These are phyloP conservation scores for Cryptosula pallasiana DNA, from an alignment of 2,888 invertebrate species.

Conservation along the genomic window DNA sequence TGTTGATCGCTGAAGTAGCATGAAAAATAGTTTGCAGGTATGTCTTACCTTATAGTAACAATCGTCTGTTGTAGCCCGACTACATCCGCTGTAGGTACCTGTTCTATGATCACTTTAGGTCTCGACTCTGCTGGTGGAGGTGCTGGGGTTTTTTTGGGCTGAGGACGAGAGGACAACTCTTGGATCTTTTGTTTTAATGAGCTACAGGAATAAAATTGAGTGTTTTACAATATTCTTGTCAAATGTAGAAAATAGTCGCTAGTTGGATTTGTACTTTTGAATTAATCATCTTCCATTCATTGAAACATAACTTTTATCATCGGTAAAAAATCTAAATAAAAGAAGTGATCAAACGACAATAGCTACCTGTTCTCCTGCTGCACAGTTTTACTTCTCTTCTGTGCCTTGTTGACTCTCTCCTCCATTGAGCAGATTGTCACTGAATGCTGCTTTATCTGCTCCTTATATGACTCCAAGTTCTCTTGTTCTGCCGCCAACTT, in stretches of 20 bases:
- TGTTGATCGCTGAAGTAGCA: too few relatives aligned
- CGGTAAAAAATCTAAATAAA: too few relatives aligned
- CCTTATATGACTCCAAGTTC: slow-evolving; percentile 41
- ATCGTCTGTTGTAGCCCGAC: slow-evolving; percentile 44
- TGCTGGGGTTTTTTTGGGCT: not conserved
- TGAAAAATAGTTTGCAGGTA: too few relatives aligned
- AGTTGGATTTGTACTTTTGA: too few relatives aligned
- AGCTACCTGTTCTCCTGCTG: slow-evolving; percentile 26
- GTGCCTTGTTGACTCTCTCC: slow-evolving; percentile 44
- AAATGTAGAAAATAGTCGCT: too few relatives aligned
- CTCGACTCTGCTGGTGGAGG: slow-evolving; percentile 37
- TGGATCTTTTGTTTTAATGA: slow-evolving; percentile 16
- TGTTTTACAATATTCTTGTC: too few relatives aligned
- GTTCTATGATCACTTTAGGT: slow-evolving; percentile 45
- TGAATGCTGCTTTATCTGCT: slow-evolving; percentile 51
- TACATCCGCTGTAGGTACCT: slow-evolving; percentile 40
- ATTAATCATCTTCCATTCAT: too few relatives aligned
- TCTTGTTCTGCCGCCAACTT: slow-evolving; percentile 31
- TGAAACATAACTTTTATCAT: too few relatives aligned
- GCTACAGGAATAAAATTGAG: too few relatives aligned
- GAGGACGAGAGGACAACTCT: slow-evolving; percentile 14
- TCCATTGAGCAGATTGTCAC: slow-evolving; percentile 53
- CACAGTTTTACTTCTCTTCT: slow-evolving; percentile 46
- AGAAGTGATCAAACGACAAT: not conserved
- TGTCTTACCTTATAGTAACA: slow-evolving; percentile 37